phyloP scores from a whole-genome alignment of 2,888 invertebrate species.

The Xiphydria camelus region DNA sequence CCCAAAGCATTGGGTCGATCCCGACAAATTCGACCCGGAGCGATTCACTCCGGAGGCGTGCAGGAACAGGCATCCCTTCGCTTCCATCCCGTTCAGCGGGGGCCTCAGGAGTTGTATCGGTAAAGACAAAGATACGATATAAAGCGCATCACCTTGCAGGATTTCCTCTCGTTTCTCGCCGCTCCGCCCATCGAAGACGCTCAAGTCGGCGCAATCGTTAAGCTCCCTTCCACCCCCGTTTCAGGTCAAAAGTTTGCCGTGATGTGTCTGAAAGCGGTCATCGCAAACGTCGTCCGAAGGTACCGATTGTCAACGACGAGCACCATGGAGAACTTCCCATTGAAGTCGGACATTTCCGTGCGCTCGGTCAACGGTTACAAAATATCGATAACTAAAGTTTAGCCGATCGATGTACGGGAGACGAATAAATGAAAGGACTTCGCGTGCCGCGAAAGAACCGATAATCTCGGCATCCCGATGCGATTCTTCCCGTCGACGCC shows the following conservation, averaged over 20 bases:
- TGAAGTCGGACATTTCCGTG: conserved; percentile 11
- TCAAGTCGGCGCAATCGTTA: too few species aligned
- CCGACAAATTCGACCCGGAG: conserved; percentile 17
- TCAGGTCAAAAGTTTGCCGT: conserved; percentile 34
- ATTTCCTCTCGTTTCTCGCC: too few species aligned
- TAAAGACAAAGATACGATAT: too few species aligned
- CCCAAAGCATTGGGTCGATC: conserved; percentile 15
- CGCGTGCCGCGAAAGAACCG: too few species aligned
- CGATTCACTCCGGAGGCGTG: conserved; percentile 11
- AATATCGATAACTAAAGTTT: conserved; percentile 12
- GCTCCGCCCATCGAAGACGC: too few species aligned
- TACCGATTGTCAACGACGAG: conserved; percentile 13
- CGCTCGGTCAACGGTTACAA: conserved; percentile 9
- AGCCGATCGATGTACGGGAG: too few species aligned
- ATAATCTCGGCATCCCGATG: too few species aligned
- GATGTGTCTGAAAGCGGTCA: conserved; percentile 30
- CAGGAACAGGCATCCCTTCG: conserved; percentile 5
- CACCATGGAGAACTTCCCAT: not conserved
- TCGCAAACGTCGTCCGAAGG: conserved; percentile 28
- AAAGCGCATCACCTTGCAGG: too few species aligned
- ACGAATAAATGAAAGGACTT: too few species aligned
- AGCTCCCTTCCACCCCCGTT: too few species aligned
- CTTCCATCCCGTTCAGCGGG: not conserved
- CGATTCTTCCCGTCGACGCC: too few species aligned
- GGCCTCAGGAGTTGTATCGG: not conserved